Evolutionary conservation across 2,888 invertebrate genomes (phyloP), one percentile per base, ranked within the genome.

Genomic region (Molorchus minor): DNA sequence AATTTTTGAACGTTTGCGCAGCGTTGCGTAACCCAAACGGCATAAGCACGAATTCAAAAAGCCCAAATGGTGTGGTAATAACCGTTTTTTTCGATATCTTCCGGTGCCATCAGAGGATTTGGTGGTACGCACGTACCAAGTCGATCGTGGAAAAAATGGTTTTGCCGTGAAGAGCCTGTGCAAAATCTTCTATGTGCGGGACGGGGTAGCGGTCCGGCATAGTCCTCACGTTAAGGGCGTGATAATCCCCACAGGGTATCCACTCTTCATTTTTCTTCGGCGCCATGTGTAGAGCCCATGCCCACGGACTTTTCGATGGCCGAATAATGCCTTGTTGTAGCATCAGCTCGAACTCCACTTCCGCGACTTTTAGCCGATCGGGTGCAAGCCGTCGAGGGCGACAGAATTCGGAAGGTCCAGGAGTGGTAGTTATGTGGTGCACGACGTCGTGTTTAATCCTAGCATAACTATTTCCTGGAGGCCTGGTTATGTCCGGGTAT

Each of bases 31-130:
- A 59, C 0, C 77, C 78, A 49, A 75, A 72, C 29, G 68, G 45
- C 76, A 78, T 78, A n/a, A 5, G 33, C 12, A 10, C 3, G 46
- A 71, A 77, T 53, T 79, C 78, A 46, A 73, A 79, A 2, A 78
- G 56, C 3, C 76, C 78, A 46, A 77, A 73, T 1, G 77, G 77
- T 2, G 78, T 79, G 0, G 59, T 75, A 1, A 80, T 73, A 0
- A 76, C 79, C 2, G 78, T 78, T 58, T 80, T 80, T n/a, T 1
- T 45, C 60, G 8, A 80, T 68, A 54, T 79, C 75, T 12, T 69
- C 71, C 2, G 63, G 38, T 1, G 54, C 61, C 13, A 80, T 71
- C 0, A 76, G 75, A 16, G n/a, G n/a, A 80, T 77, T 19, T 78
- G 74, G 52, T 77, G 65, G 52, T 73, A 81, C 0, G 78, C 78